Evolutionary conservation across 1,140 invertebrate genomes (phyloP).

Genomic region (Brevipalpus yothersi): DNA sequence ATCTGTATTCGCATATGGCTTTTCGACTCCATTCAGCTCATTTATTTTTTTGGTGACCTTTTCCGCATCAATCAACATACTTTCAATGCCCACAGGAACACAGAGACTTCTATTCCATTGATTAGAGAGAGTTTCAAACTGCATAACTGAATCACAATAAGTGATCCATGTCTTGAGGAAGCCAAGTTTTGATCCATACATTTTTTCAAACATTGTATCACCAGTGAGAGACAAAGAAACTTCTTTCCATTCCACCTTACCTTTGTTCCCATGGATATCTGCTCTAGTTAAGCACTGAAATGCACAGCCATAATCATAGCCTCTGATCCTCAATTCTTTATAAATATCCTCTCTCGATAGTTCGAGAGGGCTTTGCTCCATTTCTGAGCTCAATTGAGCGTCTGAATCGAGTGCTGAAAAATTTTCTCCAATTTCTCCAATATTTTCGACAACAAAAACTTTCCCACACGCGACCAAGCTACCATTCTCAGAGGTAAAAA

Average conservation of each 20-base stretch:
- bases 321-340: slow-evolving; percentile 25
- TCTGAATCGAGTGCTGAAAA: no score
- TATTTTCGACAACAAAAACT: neutral
- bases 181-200: neutral
- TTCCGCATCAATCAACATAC: slow-evolving; percentile 23
- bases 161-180: slow-evolving; percentile 23
- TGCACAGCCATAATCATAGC: slow-evolving; percentile 30
- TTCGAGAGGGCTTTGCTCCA: no score
- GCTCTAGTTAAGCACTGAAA: slow-evolving; percentile 55
- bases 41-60: slow-evolving; percentile 2
- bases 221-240: neutral
- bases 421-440: neutral
- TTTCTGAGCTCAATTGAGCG: no score
- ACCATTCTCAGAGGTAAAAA: neutral
- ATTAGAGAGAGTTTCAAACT: slow-evolving; percentile 3
- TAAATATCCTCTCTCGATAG: slow-evolving; percentile 21
- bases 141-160: slow-evolving; percentile 28
- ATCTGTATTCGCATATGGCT: no score
- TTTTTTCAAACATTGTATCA: neutral
- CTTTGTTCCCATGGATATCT: neutral
- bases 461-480: no score
- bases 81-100: slow-evolving; percentile 61
- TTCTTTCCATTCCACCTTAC: slow-evolving; percentile 19
- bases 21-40: neutral
- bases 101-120: slow-evolving; percentile 44